These are phyloP conservation scores for Pagetopsis macropterus DNA, from an alignment of 2,797 vertebrate genomes.

Conservation along the genomic window DNA sequence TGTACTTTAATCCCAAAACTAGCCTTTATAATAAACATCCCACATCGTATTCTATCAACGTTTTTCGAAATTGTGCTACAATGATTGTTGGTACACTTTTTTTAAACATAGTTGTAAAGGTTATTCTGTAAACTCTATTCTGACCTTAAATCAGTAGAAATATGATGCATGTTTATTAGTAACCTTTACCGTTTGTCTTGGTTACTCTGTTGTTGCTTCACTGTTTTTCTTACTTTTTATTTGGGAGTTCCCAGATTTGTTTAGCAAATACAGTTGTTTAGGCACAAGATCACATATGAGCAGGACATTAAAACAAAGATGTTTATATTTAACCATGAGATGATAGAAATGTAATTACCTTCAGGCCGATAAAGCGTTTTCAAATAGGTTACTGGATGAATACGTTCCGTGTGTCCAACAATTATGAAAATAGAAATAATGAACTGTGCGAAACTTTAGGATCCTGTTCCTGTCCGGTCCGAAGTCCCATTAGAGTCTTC, in stretches of 20 bases:
- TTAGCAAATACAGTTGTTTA: not conserved
- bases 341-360: slow-evolving; percentile 41
- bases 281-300: not conserved
- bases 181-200: not conserved
- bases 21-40: not conserved
- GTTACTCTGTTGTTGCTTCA: not conserved
- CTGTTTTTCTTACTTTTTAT: slow-evolving; percentile 3
- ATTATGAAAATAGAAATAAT: slow-evolving; percentile 16
- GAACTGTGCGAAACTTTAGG: slow-evolving; percentile 34
- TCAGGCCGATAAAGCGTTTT: not conserved
- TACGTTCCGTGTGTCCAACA: slow-evolving; percentile 30
- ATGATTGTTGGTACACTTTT: not conserved
- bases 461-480: slow-evolving; percentile 33
- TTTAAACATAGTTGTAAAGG: not conserved
- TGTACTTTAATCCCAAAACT: not conserved
- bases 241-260: not conserved
- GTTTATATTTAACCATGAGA: too few species aligned
- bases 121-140: not conserved
- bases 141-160: not conserved
- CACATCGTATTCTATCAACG: not conserved
- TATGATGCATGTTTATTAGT: not conserved
- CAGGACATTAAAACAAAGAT: not conserved
- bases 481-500: slow-evolving; percentile 39
- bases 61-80: not conserved
- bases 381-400: not conserved